phyloP scores from a whole-genome alignment of 2,888 invertebrate genomes.

The Platypus cylindrus region DNA sequence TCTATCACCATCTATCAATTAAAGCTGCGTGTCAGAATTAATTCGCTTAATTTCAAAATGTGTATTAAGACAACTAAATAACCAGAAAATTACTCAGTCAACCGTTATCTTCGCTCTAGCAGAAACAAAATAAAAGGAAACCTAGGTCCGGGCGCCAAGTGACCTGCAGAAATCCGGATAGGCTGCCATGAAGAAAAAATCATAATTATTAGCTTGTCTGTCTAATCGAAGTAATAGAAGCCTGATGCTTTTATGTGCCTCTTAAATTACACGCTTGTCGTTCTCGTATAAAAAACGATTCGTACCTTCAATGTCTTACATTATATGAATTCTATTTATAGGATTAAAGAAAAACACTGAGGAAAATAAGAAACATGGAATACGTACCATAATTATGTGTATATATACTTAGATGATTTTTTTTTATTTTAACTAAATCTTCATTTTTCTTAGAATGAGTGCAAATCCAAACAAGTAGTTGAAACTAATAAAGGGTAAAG shows the following conservation, averaged over 20 bases:
- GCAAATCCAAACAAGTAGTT: no score
- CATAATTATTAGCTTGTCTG: constrained; percentile 13
- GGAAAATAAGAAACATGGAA: no score
- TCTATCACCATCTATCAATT: no score
- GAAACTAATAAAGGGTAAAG: no score
- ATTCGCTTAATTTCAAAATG: no score
- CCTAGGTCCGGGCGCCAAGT: constrained; percentile 11
- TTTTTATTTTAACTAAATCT: no score
- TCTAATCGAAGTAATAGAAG: constrained; percentile 14
- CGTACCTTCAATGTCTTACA: constrained; percentile 9
- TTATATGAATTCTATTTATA: constrained; percentile 12
- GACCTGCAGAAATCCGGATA: constrained; percentile 10
- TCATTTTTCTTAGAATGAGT: no score
- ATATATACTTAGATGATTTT: no score
- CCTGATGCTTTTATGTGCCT: constrained; percentile 13
- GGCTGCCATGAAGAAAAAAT: constrained; percentile 10
- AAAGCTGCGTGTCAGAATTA: no score
- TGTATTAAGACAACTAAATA: constrained; percentile 4
- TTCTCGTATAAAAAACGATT: constrained; percentile 7
- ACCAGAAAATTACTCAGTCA: constrained; percentile 4
- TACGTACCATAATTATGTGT: no score
- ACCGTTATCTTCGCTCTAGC: constrained; percentile 10
- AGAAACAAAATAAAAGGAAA: constrained; percentile 11
- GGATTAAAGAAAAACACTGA: no score
- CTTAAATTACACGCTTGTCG: constrained; percentile 14